Base-by-base conservation (phyloP, 2,888 invertebrate genomes). In the Mesorhabditis spiculigera region DNA sequence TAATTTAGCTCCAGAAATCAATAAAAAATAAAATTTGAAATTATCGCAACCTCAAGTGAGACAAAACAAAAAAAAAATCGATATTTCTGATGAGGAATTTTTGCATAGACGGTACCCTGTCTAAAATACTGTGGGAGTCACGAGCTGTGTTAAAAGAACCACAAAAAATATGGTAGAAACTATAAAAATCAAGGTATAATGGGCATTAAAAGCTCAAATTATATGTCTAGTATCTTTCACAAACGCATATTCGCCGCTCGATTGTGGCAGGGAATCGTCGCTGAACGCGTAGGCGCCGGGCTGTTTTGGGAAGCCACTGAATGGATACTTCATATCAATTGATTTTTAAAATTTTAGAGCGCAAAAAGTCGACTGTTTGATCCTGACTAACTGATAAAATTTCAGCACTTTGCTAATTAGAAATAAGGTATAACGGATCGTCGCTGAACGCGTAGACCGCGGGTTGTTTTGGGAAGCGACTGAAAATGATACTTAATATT, bases 231-330 rank as follows among this genome's bases (percentile, higher is more conserved):
- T 50, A 50, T 50, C 58, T 50, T n/a, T 50, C 2, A 50, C 58
- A n/a, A 50, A 50, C 8, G 58, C 58, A 50, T 50, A 50, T n/a
- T 50, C 58, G 8, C 58, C 58, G n/a, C 58, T 50, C 1, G 58
- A 50, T 50, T 10, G 10, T n/a, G 58, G 58, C 28, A 28, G 28
- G 8, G 10, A n/a, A 50, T 50, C 58, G n/a, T 10, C n/a, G 8
- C 10, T 10, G n/a, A 50, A 50, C 10, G 10, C 58, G 58, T 50
- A 50, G n/a, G 10, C n/a, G 10, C 58, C 10, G n/a, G 58, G 58
- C n/a, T n/a, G 10, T 50, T 50, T 50, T n/a, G 58, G 58, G n/a
- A 50, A 50, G 8, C 58, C 58, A 50, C 58, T 50, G 58, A 50
- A 50, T 1, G n/a, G 58, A 13, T 50, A 13, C 58, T 50, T n/a